Conservation (phyloP, 2,797 vertebrate species). For the Bucorvus abyssinicus region DNA sequence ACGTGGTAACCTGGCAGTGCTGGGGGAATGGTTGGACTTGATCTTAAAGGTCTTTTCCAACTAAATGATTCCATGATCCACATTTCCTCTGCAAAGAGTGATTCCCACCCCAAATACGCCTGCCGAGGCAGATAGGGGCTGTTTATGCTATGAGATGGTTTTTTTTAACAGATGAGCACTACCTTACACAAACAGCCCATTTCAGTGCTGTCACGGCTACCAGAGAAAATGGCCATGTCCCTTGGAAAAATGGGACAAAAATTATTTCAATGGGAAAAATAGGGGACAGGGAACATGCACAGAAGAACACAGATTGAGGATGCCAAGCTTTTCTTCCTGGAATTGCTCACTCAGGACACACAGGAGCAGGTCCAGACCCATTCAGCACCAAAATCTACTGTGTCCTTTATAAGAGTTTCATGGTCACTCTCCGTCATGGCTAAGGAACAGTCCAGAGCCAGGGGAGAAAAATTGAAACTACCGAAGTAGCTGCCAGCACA, state of each 20-base stretch:
- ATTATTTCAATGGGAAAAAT: background rate
- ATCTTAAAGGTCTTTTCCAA: no score
- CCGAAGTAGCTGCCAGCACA: background rate
- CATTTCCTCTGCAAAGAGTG: background rate
- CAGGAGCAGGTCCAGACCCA: background rate
- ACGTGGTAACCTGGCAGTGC: no score
- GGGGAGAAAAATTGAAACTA: background rate
- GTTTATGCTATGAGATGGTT: background rate
- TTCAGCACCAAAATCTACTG: background rate
- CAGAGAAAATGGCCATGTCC: background rate
- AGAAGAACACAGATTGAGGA: background rate
- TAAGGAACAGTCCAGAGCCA: background rate
- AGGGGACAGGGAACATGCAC: no score
- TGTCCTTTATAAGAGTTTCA: background rate
- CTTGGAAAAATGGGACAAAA: background rate
- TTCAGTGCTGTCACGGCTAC: background rate
- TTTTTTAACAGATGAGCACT: background rate
- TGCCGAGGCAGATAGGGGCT: background rate
- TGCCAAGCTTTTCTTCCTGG: background rate
- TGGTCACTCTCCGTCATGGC: background rate
- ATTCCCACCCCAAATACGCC: background rate
- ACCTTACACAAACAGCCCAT: background rate
- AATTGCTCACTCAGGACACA: background rate
- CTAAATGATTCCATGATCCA: no score
- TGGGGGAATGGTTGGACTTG: no score